Evolutionary conservation across 2,888 invertebrate genomes (phyloP).

Genomic region (Drosophila leonis): DNA sequence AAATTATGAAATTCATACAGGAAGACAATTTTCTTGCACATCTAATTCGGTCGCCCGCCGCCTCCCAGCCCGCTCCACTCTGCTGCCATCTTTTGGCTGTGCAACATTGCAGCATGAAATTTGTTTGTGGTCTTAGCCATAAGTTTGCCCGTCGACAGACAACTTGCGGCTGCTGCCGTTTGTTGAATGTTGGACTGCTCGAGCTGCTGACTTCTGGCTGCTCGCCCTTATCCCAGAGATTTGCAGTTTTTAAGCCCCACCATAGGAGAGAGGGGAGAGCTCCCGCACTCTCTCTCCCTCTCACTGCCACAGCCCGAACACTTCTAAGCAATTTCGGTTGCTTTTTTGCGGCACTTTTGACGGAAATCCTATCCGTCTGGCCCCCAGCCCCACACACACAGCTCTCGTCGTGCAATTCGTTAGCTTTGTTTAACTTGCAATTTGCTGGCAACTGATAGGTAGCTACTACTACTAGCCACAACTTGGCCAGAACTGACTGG

Average conservation of each 20-base stretch:
- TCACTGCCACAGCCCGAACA: slow-evolving; percentile 11
- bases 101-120: slow-evolving; percentile 72
- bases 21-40: slow-evolving; percentile 84
- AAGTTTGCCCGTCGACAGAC: slow-evolving; percentile 78
- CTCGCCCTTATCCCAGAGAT: slow-evolving; percentile 52
- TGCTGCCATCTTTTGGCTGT: slow-evolving; percentile 17
- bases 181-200: slow-evolving; percentile 21
- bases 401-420: slow-evolving; percentile 57
- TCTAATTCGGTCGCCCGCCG: slow-evolving; percentile 65
- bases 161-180: slow-evolving; percentile 68
- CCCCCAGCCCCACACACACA: slow-evolving; percentile 12
- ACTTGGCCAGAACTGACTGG: slow-evolving; percentile 63
- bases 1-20: slow-evolving; percentile 85
- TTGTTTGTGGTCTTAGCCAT: slow-evolving; percentile 80
- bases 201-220: slow-evolving; percentile 39
- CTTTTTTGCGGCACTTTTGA: slow-evolving; percentile 72
- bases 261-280: neutral
- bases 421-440: slow-evolving; percentile 79
- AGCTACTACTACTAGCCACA: slow-evolving; percentile 48
- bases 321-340: slow-evolving; percentile 57
- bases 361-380: slow-evolving; percentile 70
- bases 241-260: slow-evolving; percentile 61
- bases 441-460: slow-evolving; percentile 77
- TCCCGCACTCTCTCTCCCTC: neutral
- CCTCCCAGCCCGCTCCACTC: slow-evolving; percentile 4